Conservation (phyloP, 1,140 invertebrate species). For the Pentalonia nigronervosa region DNA sequence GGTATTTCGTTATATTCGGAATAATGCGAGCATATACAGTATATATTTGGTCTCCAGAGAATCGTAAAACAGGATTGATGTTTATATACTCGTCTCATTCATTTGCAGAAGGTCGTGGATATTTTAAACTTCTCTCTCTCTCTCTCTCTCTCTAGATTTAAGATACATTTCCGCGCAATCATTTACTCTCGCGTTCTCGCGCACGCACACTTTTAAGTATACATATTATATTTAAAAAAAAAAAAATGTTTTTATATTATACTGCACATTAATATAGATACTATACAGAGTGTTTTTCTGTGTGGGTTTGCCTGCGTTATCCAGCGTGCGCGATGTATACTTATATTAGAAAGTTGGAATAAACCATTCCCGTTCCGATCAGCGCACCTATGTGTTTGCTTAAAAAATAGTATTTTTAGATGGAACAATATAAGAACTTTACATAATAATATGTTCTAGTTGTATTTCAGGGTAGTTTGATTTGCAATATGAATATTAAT, state of each 20-base stretch:
- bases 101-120: not conserved
- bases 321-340: too few relatives aligned
- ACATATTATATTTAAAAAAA: not conserved
- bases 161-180: not conserved
- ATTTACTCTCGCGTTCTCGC: not conserved
- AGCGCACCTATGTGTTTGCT: not conserved
- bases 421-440: not conserved
- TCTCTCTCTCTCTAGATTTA: not conserved
- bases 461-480: not conserved
- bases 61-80: slow-evolving; percentile 41
- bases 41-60: not conserved
- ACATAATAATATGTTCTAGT: not conserved
- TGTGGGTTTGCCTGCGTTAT: not conserved
- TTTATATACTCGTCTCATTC: not conserved
- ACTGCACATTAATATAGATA: not conserved
- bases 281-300: not conserved
- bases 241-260: not conserved
- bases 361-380: not conserved
- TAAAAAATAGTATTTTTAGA: not conserved
- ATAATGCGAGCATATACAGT: not conserved
- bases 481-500: not conserved
- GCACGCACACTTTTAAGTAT: not conserved
- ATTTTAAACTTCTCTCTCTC: slow-evolving; percentile 20
- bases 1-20: not conserved
- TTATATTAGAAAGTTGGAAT: not conserved